Evolutionary conservation across 2,113 vertebrate species (phyloP).

Genomic region (Paedocypris sp.): DNA sequence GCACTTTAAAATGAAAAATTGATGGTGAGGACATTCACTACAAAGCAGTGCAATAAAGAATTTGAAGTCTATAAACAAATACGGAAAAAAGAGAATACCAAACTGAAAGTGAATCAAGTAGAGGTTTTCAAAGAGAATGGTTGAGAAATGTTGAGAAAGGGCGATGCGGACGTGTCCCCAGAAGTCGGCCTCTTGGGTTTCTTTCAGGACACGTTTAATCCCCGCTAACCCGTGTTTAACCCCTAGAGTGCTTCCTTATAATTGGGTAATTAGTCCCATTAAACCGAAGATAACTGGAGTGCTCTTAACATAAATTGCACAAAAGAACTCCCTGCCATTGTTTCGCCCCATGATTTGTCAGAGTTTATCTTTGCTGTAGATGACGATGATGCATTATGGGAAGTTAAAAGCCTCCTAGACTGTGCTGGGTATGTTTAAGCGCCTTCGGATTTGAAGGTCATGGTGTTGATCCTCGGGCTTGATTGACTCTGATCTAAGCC

Average conservation of each 20-base stretch:
- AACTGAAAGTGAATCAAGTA: not conserved
- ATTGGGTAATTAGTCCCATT: not conserved
- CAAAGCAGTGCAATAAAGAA: slow-evolving; percentile 40
- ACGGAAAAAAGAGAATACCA: not conserved
- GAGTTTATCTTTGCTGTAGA: not conserved
- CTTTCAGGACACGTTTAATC: not conserved
- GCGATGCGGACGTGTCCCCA: not conserved
- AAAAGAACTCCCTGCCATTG: not conserved
- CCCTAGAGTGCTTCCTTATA: not conserved
- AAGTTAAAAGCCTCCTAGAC: slow-evolving; percentile 2
- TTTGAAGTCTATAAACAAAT: slow-evolving; percentile 12
- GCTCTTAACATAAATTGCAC: not conserved
- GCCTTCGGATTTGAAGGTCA: slow-evolving; percentile 28
- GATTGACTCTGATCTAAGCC: slow-evolving; percentile 19
- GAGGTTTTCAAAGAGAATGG: not conserved
- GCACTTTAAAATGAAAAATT: slow-evolving; percentile 55
- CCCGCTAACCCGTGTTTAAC: not conserved
- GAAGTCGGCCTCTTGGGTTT: not conserved
- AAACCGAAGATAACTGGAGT: not conserved
- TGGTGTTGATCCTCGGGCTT: slow-evolving; percentile 24
- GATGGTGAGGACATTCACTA: slow-evolving; percentile 41
- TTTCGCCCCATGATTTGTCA: not conserved
- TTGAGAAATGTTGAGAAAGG: not conserved
- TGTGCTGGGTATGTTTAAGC: slow-evolving; percentile 11
- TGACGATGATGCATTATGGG: not conserved